Evolutionary conservation across 2,888 invertebrate species (phyloP), one percentile per base, ranked within the genome.

Genomic region (Salticus scenicus): DNA sequence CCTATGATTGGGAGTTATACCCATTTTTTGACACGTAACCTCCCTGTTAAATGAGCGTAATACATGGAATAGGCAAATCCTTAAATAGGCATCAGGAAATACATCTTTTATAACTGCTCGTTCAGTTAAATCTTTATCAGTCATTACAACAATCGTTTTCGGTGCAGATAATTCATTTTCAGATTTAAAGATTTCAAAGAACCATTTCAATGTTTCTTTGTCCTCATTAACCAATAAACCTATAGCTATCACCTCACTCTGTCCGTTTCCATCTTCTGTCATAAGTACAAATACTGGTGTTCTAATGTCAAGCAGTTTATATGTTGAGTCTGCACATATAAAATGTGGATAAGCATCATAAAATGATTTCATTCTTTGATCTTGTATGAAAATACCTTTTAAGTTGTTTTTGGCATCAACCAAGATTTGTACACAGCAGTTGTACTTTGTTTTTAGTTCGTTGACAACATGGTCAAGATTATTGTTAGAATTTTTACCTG

Each of bases 221-320:
- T 51, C 51, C 12, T 51, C 51, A 51, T n/a, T 2, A 5, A 1
- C 24, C n/a, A 51, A 51, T 0, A 51, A n/a, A 0, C 51, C 51
- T 51, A 88, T 27, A 88, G 83, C 33, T n/a, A 41, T 31, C n/a
- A 31, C 70, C 20, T 17, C 70, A 33, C 33, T 27, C 24, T 37
- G 66, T 20, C 37, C 28, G 33, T 66, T 73, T 27, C 47, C 81
- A 28, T 70, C 71, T 33, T 69, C 76, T 10, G 20, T 51, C 20
- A 42, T 28, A 14, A n/a, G 20, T 1, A 33, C 66, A 0, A 41
- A 51, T 7, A 51, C 24, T 51, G 51, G 51, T 51, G 51, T 51
- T 51, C 51, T 51, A 20, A 51, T 20, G 17, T 51, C 17, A 0
- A 51, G n/a, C 7, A 51, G 24, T 7, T 47, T 47, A 7, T 47